Evolutionary conservation across 1,140 invertebrate genomes (phyloP), one percentile per base, ranked within the genome.

Genomic region (Luehdorfia chinensis): DNA sequence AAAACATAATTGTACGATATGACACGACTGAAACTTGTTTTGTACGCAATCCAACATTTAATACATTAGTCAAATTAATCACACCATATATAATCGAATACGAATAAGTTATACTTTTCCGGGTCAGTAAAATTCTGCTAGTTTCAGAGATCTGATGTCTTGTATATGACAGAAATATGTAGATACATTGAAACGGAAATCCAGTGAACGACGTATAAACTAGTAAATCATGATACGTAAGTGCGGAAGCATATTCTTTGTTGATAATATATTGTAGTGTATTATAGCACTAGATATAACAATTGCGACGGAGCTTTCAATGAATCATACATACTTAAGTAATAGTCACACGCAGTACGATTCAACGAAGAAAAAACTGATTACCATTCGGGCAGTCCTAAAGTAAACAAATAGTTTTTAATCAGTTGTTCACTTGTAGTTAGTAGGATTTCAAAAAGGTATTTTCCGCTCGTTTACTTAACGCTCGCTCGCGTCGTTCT

Each of bases 91-190:
- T 43, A 16, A 43, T 11, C 11, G 15, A n/a, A 43, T 30, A 13
- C n/a, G 21, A 18, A 43, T 30, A 43, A 43, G 30, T 41, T 43
- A 30, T 16, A 6, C 18, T 16, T 43, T 43, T 43, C 39, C 39
- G 39, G 39, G 39, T 43, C 39, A 43, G 27, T 43, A 30, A 30
- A 16, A 43, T n/a, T 12, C 27, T 12, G 16, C 14, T 18, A 18
- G 39, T 30, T 28, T 43, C 14, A 30, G 2, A 16, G 14, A 14
- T 6, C 11, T 13, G n/a, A 21, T 39, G n/a, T 9, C n/a, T 8
- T 11, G 19, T 21, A 18, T 2, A 8, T 27, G 25, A n/a, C 4
- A 2, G 11, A 32, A 7, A 4, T 7, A 14, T n/a, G 14, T 15
- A n/a, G 25, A 32, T 8, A 15, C 14, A 13, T 8, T 18, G 21